phyloP scores from a whole-genome alignment of 2,797 vertebrate genomes.

The Phaenicophaeus curvirostris region DNA sequence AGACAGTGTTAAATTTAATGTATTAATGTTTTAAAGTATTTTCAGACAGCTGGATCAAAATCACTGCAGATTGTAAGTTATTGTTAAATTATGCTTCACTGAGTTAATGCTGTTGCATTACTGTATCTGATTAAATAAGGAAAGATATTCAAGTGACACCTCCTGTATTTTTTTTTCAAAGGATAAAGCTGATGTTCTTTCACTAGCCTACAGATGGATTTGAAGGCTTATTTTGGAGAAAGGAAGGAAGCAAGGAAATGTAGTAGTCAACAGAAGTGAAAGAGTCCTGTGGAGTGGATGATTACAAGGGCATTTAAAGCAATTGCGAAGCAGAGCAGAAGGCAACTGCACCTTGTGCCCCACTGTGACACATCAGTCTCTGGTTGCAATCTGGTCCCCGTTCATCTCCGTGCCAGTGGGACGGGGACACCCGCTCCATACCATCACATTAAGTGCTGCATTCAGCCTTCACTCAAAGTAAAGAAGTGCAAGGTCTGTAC shows the following conservation, averaged over 20 bases:
- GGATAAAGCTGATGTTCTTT: not conserved
- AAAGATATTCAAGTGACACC: not conserved
- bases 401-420: not conserved
- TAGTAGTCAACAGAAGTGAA: not conserved
- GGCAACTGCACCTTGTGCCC: not conserved
- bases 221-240: not conserved
- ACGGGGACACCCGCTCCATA: not conserved
- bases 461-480: not conserved
- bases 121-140: slow-evolving; percentile 23
- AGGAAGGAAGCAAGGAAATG: not conserved
- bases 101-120: not conserved
- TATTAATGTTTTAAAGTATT: slow-evolving; percentile 60
- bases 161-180: not conserved
- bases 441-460: not conserved
- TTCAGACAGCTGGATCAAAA: slow-evolving; percentile 59
- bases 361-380: not conserved
- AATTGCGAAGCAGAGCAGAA: not conserved
- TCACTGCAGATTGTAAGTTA: slow-evolving; percentile 40
- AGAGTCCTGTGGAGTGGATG: not conserved
- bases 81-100: slow-evolving; percentile 53
- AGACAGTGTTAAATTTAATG: slow-evolving; percentile 54
- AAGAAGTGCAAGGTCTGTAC: not conserved
- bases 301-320: not conserved
- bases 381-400: not conserved
- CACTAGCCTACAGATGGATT: not conserved